Percentiles rank a stretch among this genome's conserved stretches.
Conservation (phyloP, 1,140 invertebrate genomes). For the Drosophila teissieri region DNA sequence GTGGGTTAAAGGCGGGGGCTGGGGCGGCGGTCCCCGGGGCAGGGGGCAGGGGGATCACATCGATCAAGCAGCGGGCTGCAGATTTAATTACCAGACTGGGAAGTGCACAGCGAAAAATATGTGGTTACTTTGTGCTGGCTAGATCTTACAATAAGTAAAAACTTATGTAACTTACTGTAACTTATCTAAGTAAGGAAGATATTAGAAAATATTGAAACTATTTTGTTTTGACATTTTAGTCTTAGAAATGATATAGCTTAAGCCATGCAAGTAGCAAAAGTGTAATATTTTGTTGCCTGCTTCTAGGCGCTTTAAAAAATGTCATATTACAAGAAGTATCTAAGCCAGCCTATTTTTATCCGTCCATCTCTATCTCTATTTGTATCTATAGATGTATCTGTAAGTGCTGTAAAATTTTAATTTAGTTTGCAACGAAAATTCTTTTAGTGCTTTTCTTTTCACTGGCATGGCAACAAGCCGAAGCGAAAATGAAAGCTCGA, state of each 20-base stretch:
- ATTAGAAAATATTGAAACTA: too few relatives aligned
- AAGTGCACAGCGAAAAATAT: background rate
- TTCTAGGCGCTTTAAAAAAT: background rate
- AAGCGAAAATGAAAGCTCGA: constrained; percentile 58
- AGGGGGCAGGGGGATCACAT: constrained; percentile 24
- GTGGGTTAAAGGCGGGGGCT: constrained; percentile 8
- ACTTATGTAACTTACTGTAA: too few relatives aligned
- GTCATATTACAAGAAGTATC: background rate
- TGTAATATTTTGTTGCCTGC: background rate
- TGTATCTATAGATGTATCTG: too few relatives aligned
- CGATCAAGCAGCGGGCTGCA: constrained; percentile 63
- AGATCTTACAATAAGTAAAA: too few relatives aligned
- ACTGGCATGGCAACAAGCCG: constrained; percentile 68
- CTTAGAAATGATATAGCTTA: too few relatives aligned
- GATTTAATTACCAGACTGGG: constrained; percentile 71
- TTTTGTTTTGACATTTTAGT: too few relatives aligned
- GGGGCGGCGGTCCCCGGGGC: constrained; percentile 5
- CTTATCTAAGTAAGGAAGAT: too few relatives aligned
- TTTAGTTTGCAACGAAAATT: background rate
- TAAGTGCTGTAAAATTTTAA: too few relatives aligned
- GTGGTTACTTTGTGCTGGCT: background rate
- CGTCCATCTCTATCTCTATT: too few relatives aligned
- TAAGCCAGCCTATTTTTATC: background rate
- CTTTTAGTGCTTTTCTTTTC: constrained; percentile 45
- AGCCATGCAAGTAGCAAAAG: too few relatives aligned